Evolutionary conservation across 2,888 invertebrate species (phyloP), one percentile per base, ranked within the genome.

Genomic region (Callyntrura sp.): DNA sequence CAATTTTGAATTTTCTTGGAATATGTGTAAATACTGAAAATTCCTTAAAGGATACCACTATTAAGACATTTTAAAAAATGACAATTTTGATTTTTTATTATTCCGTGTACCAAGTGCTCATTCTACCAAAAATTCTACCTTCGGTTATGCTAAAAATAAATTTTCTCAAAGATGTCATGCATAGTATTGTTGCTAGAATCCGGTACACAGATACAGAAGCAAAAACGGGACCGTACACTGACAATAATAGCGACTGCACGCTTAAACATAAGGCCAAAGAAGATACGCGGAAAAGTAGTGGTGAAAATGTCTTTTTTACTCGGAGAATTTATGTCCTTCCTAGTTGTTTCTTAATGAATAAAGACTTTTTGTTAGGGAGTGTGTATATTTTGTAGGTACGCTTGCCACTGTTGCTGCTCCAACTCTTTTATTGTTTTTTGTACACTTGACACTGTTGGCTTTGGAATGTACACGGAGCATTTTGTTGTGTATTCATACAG

Each of bases 301-400:
- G 90, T 89, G 90, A 91, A 91, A 91, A 91, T 91, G 90, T 91
- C 90, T 91, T 90, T 90, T 88, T 88, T 88, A 87, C 79, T 83
- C 60, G 85, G 35, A 87, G 90, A 91, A 91, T 91, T 91, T 91
- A 90, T 90, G 88, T 90, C 90, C 88, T 86, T 87, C 87, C 62
- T 87, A 90, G 73, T 90, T 90, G 28, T 65, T 85, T 88, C 90
- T 91, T 91, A 91, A 91, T 91, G 91, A 91, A 91, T 91, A 91
- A 91, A 91, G 91, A 91, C 88, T 81, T 70, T 79, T 70, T 70
- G 35, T 48, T 81, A 45, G 51, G 12, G 14, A 9, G 70, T 43
- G 5, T 17, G 17, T 17, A 43, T 70, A 0, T 70, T 43, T 35
- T n/a, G 70, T 23, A 25, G 60, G 65, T 17, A 70, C 9, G 43